Percentiles rank a stretch among this genome's conserved stretches.
Evolutionary conservation across 2,888 invertebrate genomes (phyloP).

Genomic region (Aleiodes alternator): DNA sequence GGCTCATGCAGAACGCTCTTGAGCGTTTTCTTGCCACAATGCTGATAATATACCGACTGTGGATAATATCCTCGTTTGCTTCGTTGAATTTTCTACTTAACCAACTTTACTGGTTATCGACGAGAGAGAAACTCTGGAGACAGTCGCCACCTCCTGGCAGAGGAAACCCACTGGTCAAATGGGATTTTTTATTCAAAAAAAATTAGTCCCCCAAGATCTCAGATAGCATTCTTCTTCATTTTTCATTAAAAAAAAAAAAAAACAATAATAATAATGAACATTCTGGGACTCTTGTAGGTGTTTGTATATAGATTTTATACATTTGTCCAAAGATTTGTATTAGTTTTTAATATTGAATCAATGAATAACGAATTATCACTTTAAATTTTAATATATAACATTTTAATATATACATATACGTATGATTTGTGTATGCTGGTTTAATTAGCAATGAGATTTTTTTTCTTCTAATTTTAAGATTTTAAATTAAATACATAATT

Average conservation of each 20-base stretch:
- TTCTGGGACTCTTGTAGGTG: conserved; percentile 10
- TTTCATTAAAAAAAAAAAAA: neutral
- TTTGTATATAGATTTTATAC: conserved; percentile 62
- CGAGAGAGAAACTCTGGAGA: conserved; percentile 1
- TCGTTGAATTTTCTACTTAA: neutral
- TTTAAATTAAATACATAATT: conserved; percentile 18
- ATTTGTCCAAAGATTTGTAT: conserved; percentile 62
- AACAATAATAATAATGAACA: conserved; percentile 1
- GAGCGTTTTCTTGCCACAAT: conserved; percentile 35
- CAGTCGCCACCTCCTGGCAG: conserved; percentile 58
- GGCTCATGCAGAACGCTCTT: conserved; percentile 65
- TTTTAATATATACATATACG: conserved; percentile 22
- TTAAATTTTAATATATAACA: conserved; percentile 48
- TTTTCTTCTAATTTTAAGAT: conserved; percentile 75
- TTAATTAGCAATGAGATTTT: conserved; percentile 77
- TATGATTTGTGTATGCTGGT: conserved; percentile 56
- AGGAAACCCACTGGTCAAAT: conserved; percentile 24
- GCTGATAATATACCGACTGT: conserved; percentile 23
- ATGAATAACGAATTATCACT: conserved; percentile 51
- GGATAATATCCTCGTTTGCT: neutral
- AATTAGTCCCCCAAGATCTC: neutral
- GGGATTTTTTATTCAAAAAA: neutral
- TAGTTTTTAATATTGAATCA: conserved; percentile 47
- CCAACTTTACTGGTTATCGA: conserved; percentile 9
- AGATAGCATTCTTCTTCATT: conserved; percentile 22